Percentiles rank a stretch among this genome's conserved stretches.
Conservation (phyloP, 2,888 invertebrate genomes). For the Rotaria sp. region DNA sequence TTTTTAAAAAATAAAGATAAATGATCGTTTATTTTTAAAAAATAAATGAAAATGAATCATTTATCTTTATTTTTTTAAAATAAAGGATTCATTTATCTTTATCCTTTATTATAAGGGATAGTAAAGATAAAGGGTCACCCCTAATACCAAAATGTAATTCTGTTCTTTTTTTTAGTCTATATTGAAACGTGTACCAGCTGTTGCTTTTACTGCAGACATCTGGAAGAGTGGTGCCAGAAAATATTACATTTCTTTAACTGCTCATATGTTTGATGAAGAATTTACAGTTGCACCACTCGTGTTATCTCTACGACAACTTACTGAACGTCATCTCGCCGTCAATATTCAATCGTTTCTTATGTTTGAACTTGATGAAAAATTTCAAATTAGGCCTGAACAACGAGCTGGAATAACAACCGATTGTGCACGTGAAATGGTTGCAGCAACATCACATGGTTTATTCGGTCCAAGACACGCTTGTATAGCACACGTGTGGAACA, state of each 20-base stretch:
- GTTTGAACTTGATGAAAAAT: background rate
- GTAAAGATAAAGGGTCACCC: no score
- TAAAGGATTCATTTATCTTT: no score
- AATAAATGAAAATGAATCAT: no score
- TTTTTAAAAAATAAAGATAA: no score
- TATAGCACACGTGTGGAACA: background rate
- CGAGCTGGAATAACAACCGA: background rate
- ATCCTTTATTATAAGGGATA: no score
- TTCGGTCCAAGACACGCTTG: background rate
- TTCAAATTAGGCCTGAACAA: background rate
- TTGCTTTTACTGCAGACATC: background rate
- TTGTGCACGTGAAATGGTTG: background rate
- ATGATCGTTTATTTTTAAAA: no score
- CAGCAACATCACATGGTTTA: background rate
- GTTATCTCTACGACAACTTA: background rate
- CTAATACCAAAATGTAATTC: no score
- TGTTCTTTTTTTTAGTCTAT: background rate
- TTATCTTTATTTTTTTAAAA: no score
- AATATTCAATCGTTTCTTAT: background rate
- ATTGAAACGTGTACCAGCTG: background rate
- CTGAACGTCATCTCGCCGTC: background rate
- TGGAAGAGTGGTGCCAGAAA: background rate
- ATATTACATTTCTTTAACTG: background rate
- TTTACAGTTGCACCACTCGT: background rate
- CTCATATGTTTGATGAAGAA: background rate